Evolutionary conservation across 2,888 invertebrate genomes (phyloP).

Genomic region (Noctua janthe): DNA sequence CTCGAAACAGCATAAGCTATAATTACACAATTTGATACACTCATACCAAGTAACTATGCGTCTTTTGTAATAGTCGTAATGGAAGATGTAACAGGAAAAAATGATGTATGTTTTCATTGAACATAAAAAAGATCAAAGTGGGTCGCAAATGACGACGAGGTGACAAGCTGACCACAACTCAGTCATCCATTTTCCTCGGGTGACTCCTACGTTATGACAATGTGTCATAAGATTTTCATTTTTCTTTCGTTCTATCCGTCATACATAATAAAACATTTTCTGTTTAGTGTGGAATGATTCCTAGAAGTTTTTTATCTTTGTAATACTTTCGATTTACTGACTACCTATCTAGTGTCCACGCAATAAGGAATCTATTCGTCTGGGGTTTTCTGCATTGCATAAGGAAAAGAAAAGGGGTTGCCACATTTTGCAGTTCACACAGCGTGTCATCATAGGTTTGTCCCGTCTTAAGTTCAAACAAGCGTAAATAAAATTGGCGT

Average conservation of each 20-base stretch:
- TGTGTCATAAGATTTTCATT: slow-evolving; percentile 14
- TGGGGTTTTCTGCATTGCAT: slow-evolving; percentile 13
- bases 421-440: neutral
- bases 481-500: slow-evolving; percentile 6
- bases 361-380: neutral
- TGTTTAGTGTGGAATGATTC: neutral
- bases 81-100: slow-evolving; percentile 2
- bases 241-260: slow-evolving; percentile 16
- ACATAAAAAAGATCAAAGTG: slow-evolving; percentile 44
- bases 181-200: slow-evolving; percentile 47
- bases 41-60: neutral
- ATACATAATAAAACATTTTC: neutral
- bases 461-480: neutral
- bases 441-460: slow-evolving; percentile 1
- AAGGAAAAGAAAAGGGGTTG: slow-evolving; percentile 17
- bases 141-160: slow-evolving; percentile 15
- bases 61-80: slow-evolving; percentile 24
- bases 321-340: slow-evolving; percentile 9
- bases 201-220: slow-evolving; percentile 35
- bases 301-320: neutral
- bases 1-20: slow-evolving; percentile 8
- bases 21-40: slow-evolving; percentile 8
- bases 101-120: neutral
- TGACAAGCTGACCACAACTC: slow-evolving; percentile 40
- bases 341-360: neutral